Evolutionary conservation across 2,113 vertebrate species (phyloP).

Genomic region (Heterotis niloticus): DNA sequence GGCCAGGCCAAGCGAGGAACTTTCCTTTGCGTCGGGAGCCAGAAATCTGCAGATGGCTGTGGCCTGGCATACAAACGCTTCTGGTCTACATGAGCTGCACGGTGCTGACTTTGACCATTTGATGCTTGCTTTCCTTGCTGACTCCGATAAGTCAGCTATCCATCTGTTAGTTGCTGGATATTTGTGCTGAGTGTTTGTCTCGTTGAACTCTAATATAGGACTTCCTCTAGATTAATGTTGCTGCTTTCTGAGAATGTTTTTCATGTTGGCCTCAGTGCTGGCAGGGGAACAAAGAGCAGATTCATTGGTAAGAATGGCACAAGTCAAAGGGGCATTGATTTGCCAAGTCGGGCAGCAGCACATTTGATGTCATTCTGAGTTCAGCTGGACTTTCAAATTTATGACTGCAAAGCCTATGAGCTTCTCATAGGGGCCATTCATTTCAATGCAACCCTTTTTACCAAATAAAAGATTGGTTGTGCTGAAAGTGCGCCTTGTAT

Average conservation of each 20-base stretch:
- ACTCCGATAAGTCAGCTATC: background rate
- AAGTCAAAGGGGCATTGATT: conserved; percentile 7
- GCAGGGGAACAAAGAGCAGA: conserved; percentile 21
- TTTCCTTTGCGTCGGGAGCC: background rate
- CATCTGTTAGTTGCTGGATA: background rate
- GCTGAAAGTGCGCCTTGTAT: too few relatives aligned
- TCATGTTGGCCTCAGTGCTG: conserved; percentile 31
- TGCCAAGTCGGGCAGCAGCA: background rate
- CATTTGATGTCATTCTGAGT: conserved; percentile 19
- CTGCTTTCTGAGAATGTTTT: conserved; percentile 30
- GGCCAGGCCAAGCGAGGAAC: background rate
- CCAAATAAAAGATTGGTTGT: too few relatives aligned
- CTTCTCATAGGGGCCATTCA: background rate
- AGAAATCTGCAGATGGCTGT: background rate
- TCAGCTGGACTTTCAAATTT: background rate
- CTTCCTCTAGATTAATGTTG: conserved; percentile 44
- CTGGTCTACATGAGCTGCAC: background rate
- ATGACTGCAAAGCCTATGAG: background rate
- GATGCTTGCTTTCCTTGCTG: background rate
- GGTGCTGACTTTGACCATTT: background rate
- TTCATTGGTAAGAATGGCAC: conserved; percentile 10
- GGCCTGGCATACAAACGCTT: background rate
- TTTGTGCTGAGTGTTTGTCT: background rate
- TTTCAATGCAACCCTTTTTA: background rate
- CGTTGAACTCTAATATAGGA: conserved; percentile 48